Percentiles rank a stretch among this genome's conserved stretches.
These are phyloP conservation scores for Nomada ferruginata DNA, from an alignment of 2,888 invertebrate species.

Conservation along the genomic window DNA sequence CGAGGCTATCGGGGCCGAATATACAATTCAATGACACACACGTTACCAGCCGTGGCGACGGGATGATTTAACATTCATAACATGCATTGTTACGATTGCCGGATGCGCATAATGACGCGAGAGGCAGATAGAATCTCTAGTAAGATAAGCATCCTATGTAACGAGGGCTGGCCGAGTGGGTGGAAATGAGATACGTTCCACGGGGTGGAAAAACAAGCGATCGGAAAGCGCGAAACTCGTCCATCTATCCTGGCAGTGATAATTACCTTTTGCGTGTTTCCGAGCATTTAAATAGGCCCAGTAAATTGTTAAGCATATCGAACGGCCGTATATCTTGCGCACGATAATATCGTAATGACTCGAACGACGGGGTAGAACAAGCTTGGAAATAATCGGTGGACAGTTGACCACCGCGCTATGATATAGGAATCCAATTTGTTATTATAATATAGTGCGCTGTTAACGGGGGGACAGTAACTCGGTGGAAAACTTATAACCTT, in stretches of 20 bases:
- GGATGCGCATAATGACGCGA: constrained; percentile 33
- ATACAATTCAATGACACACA: constrained; percentile 42
- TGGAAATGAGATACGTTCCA: constrained; percentile 53
- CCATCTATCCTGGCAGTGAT: constrained; percentile 39
- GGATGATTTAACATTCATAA: constrained; percentile 39
- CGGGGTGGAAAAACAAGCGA: constrained; percentile 32
- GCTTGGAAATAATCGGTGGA: constrained; percentile 48
- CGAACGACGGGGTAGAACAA: constrained; percentile 29
- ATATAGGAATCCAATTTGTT: constrained; percentile 55
- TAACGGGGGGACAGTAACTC: constrained; percentile 46
- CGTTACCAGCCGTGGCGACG: background rate
- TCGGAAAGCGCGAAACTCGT: constrained; percentile 49
- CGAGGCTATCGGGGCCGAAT: constrained; percentile 19
- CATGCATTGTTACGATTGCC: constrained; percentile 46
- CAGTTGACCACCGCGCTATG: constrained; percentile 41
- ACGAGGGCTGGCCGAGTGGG: constrained; percentile 47
- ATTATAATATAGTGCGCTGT: constrained; percentile 52
- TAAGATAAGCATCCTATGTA: constrained; percentile 24
- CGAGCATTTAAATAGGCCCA: constrained; percentile 46
- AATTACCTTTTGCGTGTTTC: constrained; percentile 65
- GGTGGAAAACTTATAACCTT: constrained; percentile 28
- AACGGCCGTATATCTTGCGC: constrained; percentile 43
- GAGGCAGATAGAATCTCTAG: constrained; percentile 42
- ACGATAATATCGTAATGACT: constrained; percentile 63
- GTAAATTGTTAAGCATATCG: constrained; percentile 62